Evolutionary conservation across 2,113 vertebrate genomes (phyloP).

Genomic region (Marmota monax): DNA sequence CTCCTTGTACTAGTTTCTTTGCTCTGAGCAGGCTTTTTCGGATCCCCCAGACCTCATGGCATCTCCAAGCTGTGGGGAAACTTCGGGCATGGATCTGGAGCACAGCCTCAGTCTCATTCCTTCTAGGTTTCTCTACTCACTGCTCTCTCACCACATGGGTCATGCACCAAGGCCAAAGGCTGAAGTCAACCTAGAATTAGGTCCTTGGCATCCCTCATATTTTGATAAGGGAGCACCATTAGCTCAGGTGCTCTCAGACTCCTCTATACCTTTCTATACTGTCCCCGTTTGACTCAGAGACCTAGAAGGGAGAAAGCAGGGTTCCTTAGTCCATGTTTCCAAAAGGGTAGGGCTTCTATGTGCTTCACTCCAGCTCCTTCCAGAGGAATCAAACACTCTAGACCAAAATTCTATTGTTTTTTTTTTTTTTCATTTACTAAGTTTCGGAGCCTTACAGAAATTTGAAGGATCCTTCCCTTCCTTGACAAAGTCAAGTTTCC

Average conservation of each 20-base stretch:
- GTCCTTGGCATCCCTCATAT: neutral
- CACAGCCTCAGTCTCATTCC: neutral
- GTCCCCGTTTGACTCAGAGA: neutral
- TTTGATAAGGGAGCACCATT: neutral
- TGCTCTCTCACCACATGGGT: neutral
- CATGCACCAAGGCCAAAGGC: neutral
- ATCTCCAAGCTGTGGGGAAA: neutral
- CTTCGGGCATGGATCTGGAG: neutral
- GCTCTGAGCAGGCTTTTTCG: neutral
- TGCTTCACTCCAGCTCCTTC: neutral
- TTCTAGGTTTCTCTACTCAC: neutral
- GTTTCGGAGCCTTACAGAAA: neutral
- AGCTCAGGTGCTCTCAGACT: neutral
- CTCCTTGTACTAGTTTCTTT: neutral
- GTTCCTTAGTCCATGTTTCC: neutral
- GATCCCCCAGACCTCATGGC: neutral
- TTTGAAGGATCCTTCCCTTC: neutral
- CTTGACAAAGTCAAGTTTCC: conserved; percentile 2
- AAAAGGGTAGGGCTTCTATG: neutral
- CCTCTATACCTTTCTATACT: neutral
- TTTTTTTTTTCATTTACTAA: neutral
- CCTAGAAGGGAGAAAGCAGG: neutral
- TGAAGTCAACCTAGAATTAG: neutral
- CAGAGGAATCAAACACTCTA: neutral
- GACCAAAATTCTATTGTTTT: neutral